Evolutionary conservation across 2,888 invertebrate species (phyloP), one percentile per base, ranked within the genome.

Genomic region (Sceliomorpha sp.): DNA sequence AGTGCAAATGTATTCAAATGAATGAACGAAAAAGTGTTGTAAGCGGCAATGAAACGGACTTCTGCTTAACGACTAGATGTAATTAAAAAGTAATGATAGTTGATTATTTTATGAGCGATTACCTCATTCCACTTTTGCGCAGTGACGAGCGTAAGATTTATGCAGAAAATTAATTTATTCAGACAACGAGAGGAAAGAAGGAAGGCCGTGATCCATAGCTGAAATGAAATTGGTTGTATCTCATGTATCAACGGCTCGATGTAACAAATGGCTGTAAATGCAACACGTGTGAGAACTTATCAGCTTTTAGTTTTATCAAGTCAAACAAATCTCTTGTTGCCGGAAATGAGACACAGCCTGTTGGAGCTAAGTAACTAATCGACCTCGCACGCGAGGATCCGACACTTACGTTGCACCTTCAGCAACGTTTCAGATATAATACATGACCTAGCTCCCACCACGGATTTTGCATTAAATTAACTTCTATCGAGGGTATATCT

Each of bases 291-390:
- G 70, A 71, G 50, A 71, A 71, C 63, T 71, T 67, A 71, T 71
- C 71, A 71, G 71, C 71, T 71, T 67, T 67, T 71, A 71, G 71
- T 71, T 71, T 71, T 71, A 71, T 71, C 63, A 55, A 71, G 71
- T 71, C 67, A 71, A 71, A 67, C 71, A 71, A 71, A 71, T 71
- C 67, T 71, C 63, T 71, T 67, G 63, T 71, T 71, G 67, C 63
- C 71, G 71, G 71, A 67, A 71, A 67, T 67, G 59, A 71, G 71
- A 63, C 71, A 63, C 51, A 45, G 71, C 50, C 55, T 71, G 71
- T 71, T 67, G 67, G 59, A 67, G 67, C 63, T 67, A 71, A 67
- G 67, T 67, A 67, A 67, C 71, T 71, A 71, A 71, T 71, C 67
- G 71, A 37, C 59, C 63, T 71, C 67, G 71, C 71, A 67, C 63